A percentile compares a stretch with the other conserved stretches of the same genome.
Conservation (phyloP, 2,888 invertebrate genomes). For the Clepsis dumicolana region DNA sequence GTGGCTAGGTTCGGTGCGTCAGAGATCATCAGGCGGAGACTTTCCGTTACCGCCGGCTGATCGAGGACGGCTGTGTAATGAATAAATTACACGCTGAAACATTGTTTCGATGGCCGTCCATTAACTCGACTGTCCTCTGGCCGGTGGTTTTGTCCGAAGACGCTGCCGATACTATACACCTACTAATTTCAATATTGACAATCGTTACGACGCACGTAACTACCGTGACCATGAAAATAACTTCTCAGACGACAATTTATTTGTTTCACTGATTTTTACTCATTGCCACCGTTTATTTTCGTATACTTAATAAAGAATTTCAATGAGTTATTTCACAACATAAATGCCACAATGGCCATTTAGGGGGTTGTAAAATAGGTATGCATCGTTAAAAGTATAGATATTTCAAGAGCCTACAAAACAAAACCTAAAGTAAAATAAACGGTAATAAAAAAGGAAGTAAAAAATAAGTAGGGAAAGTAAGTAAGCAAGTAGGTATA, state of each 20-base stretch:
- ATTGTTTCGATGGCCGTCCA: constrained; percentile 81
- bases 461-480: no score
- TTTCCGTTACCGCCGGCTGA: constrained; percentile 76
- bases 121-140: constrained; percentile 70
- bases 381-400: background rate
- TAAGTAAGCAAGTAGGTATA: no score
- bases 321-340: constrained; percentile 30
- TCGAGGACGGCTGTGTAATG: constrained; percentile 84
- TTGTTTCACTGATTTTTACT: constrained; percentile 58
- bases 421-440: no score
- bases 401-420: background rate
- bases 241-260: constrained; percentile 55
- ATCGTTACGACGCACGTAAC: constrained; percentile 65
- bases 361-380: background rate
- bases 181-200: constrained; percentile 78
- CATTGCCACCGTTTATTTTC: constrained; percentile 41
- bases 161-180: constrained; percentile 49
- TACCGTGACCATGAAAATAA: constrained; percentile 66
- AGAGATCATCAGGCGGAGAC: constrained; percentile 75
- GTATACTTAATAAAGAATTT: constrained; percentile 31
- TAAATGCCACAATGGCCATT: constrained; percentile 9
- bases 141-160: constrained; percentile 60
- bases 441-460: no score
- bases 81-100: constrained; percentile 86
- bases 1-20: constrained; percentile 52